Evolutionary conservation across 2,888 invertebrate genomes (phyloP).

Genomic region (Megaustenia siamemsis): DNA sequence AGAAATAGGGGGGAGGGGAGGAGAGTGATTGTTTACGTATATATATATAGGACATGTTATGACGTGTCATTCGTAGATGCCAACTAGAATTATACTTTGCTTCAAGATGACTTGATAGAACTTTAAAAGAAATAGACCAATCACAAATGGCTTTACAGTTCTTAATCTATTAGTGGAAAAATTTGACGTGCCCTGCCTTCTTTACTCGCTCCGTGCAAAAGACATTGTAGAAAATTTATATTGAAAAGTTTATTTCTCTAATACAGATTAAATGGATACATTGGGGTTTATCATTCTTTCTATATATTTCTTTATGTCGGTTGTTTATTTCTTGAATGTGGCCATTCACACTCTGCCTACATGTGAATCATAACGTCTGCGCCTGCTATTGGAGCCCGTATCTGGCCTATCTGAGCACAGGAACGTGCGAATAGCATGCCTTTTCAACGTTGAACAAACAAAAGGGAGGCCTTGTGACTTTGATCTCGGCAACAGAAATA

Average conservation of each 20-base stretch:
- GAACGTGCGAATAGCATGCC: constrained; percentile 37
- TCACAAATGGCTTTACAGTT: too few relatives aligned
- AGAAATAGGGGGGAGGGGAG: too few relatives aligned
- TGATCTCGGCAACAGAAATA: constrained; percentile 35
- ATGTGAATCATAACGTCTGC: constrained; percentile 12
- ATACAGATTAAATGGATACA: too few relatives aligned
- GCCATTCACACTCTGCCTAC: neutral
- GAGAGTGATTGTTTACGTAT: too few relatives aligned
- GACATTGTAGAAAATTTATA: neutral
- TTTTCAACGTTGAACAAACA: constrained; percentile 23
- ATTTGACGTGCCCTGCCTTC: too few relatives aligned
- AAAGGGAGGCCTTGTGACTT: constrained; percentile 5
- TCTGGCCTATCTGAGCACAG: constrained; percentile 12
- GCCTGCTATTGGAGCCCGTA: neutral
- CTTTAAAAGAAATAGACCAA: too few relatives aligned
- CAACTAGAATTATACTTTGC: too few relatives aligned
- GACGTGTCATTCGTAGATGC: too few relatives aligned
- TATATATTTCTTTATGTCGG: neutral
- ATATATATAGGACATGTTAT: too few relatives aligned
- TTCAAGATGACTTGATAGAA: too few relatives aligned
- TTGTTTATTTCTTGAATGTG: constrained; percentile 1
- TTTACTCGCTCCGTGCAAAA: too few relatives aligned
- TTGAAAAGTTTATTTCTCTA: neutral
- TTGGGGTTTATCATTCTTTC: neutral
- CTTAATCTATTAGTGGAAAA: too few relatives aligned